Percentiles rank a stretch among this genome's conserved stretches.
Conservation (phyloP, 2,113 vertebrate genomes). For the Rallus limicola region DNA sequence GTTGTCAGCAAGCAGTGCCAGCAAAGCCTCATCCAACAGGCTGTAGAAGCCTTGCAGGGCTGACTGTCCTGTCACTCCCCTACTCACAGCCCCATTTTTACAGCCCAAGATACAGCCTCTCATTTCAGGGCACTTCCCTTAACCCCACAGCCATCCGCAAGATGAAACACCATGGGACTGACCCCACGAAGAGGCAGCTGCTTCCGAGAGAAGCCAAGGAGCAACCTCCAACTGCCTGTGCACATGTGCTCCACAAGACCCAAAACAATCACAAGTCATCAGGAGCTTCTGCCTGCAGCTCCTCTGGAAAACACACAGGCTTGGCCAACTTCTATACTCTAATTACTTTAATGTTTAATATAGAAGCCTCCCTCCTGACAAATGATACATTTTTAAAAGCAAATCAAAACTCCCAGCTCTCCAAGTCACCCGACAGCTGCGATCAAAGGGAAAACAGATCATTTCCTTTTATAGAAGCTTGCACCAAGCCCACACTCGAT, state of each 20-base stretch:
- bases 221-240: fast-evolving
- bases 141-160: background rate
- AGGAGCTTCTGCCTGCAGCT: background rate
- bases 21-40: background rate
- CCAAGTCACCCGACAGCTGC: background rate
- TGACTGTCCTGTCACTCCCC: background rate
- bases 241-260: fast-evolving
- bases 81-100: background rate
- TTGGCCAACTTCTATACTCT: background rate
- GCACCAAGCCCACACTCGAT: background rate
- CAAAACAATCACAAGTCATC: fast-evolving
- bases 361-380: background rate
- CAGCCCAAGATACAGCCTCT: background rate
- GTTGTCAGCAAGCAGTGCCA: background rate
- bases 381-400: background rate
- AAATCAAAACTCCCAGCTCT: background rate
- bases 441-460: background rate
- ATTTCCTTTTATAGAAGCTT: background rate
- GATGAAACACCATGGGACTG: fast-evolving
- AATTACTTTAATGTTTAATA: background rate
- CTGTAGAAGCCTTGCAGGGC: fast-evolving
- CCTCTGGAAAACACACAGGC: fast-evolving
- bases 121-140: fast-evolving
- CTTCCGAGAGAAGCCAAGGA: background rate
- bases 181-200: fast-evolving